Evolutionary conservation across 2,113 vertebrate species (phyloP).

Genomic region (Bambusicola thoracicus): DNA sequence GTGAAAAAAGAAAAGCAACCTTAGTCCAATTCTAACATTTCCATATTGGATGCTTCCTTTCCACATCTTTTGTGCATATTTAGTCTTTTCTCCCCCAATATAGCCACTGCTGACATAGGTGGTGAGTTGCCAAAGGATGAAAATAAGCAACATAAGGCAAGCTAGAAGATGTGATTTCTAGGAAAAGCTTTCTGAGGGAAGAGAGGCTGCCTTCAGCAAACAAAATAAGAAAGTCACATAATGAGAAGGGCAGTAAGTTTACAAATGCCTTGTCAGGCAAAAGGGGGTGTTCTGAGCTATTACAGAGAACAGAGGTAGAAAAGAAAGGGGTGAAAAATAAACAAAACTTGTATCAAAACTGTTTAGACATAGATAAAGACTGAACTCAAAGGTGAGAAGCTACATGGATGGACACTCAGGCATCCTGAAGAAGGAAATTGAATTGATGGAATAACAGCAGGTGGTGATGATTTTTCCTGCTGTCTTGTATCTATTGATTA

Average conservation of each 20-base stretch:
- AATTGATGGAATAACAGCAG: conserved; percentile 7
- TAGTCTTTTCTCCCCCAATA: background rate
- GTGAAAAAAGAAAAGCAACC: background rate
- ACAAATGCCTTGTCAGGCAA: background rate
- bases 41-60: background rate
- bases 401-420: background rate
- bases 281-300: background rate
- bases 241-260: background rate
- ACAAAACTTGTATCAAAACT: background rate
- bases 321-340: background rate
- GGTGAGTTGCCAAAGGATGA: background rate
- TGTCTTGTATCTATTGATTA: conserved; percentile 17
- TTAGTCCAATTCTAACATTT: background rate
- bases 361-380: background rate
- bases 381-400: background rate
- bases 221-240: background rate
- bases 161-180: background rate
- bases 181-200: background rate
- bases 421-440: background rate
- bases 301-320: background rate
- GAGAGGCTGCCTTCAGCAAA: background rate
- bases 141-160: background rate
- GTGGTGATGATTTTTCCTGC: background rate
- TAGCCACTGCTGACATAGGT: background rate
- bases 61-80: background rate